phyloP scores from a whole-genome alignment of 2,888 invertebrate species.

The Acheta domesticus region DNA sequence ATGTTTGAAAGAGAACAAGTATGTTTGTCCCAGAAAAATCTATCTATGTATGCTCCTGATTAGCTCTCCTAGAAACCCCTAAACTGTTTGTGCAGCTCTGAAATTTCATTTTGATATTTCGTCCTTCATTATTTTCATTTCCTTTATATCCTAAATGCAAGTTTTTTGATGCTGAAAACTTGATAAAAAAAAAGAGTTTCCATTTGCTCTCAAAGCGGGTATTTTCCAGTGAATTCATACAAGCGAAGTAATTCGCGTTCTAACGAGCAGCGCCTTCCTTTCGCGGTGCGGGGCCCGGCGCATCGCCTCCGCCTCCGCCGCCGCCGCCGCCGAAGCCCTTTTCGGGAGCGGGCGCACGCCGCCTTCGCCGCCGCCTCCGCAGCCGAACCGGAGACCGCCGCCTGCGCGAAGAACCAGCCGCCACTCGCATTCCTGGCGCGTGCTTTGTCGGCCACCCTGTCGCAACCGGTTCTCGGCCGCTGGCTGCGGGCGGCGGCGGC shows the following conservation, averaged over 20 bases:
- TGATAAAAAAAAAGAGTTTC: no score
- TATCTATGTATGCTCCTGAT: no score
- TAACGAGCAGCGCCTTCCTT: not conserved
- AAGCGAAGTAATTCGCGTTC: not conserved
- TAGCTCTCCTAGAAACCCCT: no score
- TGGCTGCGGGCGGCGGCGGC: not conserved
- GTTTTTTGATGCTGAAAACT: no score
- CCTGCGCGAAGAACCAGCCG: not conserved
- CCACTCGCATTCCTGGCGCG: constrained; percentile 1
- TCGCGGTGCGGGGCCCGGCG: not conserved
- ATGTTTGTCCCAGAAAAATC: no score
- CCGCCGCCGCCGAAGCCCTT: not conserved
- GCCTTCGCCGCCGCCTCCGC: not conserved
- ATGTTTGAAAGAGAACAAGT: no score
- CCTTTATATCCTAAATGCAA: no score
- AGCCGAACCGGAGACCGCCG: not conserved
- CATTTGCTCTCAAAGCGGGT: no score
- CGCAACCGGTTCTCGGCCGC: not conserved
- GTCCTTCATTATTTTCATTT: no score
- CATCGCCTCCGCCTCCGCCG: not conserved
- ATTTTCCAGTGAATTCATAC: not conserved
- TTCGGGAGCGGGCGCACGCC: not conserved
- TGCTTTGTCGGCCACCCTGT: not conserved
- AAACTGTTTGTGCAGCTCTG: no score
- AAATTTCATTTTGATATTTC: no score